Base-by-base conservation (phyloP, 2,797 vertebrate genomes). In the Xenopus petersii region DNA sequence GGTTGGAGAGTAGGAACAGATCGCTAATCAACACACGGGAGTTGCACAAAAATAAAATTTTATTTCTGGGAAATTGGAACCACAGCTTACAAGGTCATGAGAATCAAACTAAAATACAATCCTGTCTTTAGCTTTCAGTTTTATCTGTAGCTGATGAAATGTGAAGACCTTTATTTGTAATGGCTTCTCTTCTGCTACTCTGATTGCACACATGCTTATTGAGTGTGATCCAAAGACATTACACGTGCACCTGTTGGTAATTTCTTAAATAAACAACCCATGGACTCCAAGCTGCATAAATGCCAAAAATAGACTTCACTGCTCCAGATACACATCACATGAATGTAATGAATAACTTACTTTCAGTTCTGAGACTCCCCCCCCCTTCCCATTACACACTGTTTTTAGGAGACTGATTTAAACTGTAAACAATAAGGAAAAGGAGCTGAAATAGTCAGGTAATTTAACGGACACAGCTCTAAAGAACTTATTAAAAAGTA, bases 181-280 rank as follows among this genome's bases (percentile, higher is more conserved):
- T 73, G 59, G 68, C 68, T 77, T 67, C 66, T 59, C 65, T 73
- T 78, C 66, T 65, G 70, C 70, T 3, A 60, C 59, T 51, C 24
- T 73, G 70, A 78, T 73, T 73, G 71, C 70, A 64, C 75, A 69
- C 71, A 60, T 61, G 70, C 71, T 68, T 64, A 73, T 46, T 73
- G 65, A 64, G 65, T 58, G 70, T 64, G 75, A 73, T 77, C 75
- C 75, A 69, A 69, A 78, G 65, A 73, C 49, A 73, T 78, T 76
- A 78, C 70, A 78, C 71, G 67, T 64, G 75, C 75, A 78, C 75
- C 75, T 78, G 75, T 67, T 78, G 67, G 71, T 78, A 73, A 73
- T 78, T 73, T 78, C 48, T 69, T 78, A 78, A 78, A 73, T 78
- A 73, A 67, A 78, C 75, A 78, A 73, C 69, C 70, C 67, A 65